Evolutionary conservation across 2,113 vertebrate genomes (phyloP).

Genomic region (Gymnogyps californianus): DNA sequence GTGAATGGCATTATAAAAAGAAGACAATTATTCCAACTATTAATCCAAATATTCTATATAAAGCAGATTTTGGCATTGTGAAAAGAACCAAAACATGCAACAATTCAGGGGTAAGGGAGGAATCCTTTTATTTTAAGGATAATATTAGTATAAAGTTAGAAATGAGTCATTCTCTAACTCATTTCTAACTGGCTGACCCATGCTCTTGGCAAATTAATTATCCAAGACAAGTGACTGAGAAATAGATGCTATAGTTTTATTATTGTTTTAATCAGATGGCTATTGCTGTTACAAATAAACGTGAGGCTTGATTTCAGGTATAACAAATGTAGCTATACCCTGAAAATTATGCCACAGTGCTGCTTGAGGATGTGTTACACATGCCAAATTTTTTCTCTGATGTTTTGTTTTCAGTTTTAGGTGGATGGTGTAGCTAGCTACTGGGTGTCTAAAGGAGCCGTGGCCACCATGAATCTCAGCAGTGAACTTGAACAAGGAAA

Average conservation of each 20-base stretch:
- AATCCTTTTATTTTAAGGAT: not conserved
- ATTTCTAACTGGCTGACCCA: slow-evolving; percentile 16
- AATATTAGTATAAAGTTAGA: slow-evolving; percentile 17
- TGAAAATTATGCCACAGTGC: not conserved
- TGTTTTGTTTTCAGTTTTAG: slow-evolving; percentile 48
- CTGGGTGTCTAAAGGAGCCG: slow-evolving; percentile 71
- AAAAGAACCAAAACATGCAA: not conserved
- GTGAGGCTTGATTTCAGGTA: not conserved
- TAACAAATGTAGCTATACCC: not conserved
- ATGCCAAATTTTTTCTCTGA: not conserved
- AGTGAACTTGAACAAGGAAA: slow-evolving; percentile 66
- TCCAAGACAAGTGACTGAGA: not conserved
- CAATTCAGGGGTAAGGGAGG: not conserved
- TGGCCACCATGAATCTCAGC: slow-evolving; percentile 72
- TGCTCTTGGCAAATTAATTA: not conserved
- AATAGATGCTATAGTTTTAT: not conserved
- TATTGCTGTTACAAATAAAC: not conserved
- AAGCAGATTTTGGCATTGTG: not conserved
- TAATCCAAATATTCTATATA: not conserved
- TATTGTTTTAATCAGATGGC: not conserved
- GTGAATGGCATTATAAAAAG: not conserved
- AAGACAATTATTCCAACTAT: not conserved
- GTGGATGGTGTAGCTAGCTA: slow-evolving; percentile 69
- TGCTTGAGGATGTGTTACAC: not conserved
- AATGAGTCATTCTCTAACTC: not conserved